Evolutionary conservation across 2,797 vertebrate genomes (phyloP), one percentile per base, ranked within the genome.

Genomic region (Hipposideros larvatus): DNA sequence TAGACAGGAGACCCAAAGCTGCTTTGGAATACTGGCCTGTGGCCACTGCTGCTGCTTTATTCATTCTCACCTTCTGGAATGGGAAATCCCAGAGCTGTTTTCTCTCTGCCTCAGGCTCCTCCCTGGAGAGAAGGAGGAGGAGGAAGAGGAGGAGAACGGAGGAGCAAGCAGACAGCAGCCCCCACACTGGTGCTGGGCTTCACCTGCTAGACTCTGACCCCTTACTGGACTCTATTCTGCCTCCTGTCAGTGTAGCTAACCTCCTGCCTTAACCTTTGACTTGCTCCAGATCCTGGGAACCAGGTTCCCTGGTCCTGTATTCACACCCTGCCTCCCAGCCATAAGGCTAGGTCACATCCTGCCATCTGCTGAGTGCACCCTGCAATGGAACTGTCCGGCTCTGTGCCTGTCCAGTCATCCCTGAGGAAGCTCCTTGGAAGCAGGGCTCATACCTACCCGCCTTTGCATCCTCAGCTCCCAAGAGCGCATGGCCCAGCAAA

Each of bases 271-370:
- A 37, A 77, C 34, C 46, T 86, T 96, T 77, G 89, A 85, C 63
- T 92, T 82, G 66, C 66, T 79, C 37, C 63, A 91, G 41, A 61
- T 91, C 34, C 65, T 68, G 19, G 43, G 16, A 87, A 66, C 70
- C 87, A 79, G 91, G 82, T 57, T 73, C 41, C 41, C 63, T 51
- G 73, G 77, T 87, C 83, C 65, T 83, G 28, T 24, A 78, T 91
- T 78, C 57, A 63, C 0, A 2, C 13, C 9, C 37, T 68, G 24
- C 48, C 31, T 92, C 66, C 55, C 34, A 41, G 63, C 13, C 31
- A 53, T 3, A 13, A 2, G 15, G 21, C 41, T 43, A n/a, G 14
- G 18, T 80, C 26, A 74, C 82, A 91, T 79, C 53, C 70, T 80
- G 37, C 57, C 4, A 3, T 63, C 68, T 55, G 55, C 48, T 61